Percentiles rank a stretch among this genome's conserved stretches.
Evolutionary conservation across 2,888 invertebrate genomes (phyloP).

Genomic region (Hemithea aestivaria): DNA sequence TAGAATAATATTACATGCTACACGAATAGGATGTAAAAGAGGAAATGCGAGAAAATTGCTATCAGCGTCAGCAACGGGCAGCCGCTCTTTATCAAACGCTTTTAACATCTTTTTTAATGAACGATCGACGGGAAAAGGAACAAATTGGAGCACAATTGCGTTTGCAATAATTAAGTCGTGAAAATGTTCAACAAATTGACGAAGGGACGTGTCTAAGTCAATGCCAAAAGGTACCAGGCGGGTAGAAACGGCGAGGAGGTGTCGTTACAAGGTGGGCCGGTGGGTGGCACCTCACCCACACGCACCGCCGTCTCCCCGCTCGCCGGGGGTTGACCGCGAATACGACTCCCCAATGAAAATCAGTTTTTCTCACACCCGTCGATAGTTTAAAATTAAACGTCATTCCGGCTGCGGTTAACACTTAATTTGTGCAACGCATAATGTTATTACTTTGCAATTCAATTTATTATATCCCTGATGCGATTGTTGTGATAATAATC

Average conservation of each 20-base stretch:
- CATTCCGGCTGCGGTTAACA: constrained; percentile 71
- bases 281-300: constrained; percentile 29
- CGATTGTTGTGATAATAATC: constrained; percentile 66
- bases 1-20: too few species aligned
- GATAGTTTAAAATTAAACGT: constrained; percentile 76
- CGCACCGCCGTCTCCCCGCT: constrained; percentile 28
- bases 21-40: neutral
- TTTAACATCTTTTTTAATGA: constrained; percentile 9
- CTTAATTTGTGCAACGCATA: constrained; percentile 70
- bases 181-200: constrained; percentile 46
- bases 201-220: constrained; percentile 63
- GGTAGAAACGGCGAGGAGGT: constrained; percentile 44
- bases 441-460: constrained; percentile 71
- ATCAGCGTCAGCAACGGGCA: neutral
- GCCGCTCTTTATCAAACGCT: constrained; percentile 1
- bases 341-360: constrained; percentile 55
- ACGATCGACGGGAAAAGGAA: constrained; percentile 10
- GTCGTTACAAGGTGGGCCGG: constrained; percentile 41
- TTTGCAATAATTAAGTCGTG: constrained; percentile 14
- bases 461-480: constrained; percentile 68
- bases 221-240: constrained; percentile 76
- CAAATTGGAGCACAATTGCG: constrained; percentile 14
- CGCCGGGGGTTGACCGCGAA: constrained; percentile 35
- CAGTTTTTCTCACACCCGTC: constrained; percentile 66
- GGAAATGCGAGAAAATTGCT: constrained; percentile 9